Conservation (phyloP, 2,113 vertebrate species). For the Benitochromis conjunctus region DNA sequence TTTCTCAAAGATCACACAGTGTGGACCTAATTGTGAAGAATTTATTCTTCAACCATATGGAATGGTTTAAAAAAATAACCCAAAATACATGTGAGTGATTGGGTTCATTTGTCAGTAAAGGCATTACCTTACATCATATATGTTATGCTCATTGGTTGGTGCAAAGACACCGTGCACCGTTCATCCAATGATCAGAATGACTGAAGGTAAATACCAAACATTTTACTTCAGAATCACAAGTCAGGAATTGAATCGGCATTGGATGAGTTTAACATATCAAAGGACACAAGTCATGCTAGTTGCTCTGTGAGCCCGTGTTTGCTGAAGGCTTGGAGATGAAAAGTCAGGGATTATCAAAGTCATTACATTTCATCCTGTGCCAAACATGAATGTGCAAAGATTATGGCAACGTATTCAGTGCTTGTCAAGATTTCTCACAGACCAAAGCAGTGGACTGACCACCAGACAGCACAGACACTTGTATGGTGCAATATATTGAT, state of each 20-base stretch:
- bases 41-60: neutral
- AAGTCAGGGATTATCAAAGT: neutral
- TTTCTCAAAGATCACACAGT: neutral
- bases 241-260: neutral
- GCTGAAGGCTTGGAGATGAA: neutral
- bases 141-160: neutral
- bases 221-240: neutral
- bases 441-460: neutral
- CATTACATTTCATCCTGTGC: neutral
- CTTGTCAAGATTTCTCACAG: neutral
- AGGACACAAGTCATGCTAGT: neutral
- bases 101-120: neutral
- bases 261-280: neutral
- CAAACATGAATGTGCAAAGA: neutral
- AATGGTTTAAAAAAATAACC: neutral
- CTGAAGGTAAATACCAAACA: neutral
- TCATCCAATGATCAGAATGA: neutral
- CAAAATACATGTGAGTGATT: neutral
- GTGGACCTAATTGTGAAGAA: neutral
- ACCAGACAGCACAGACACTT: neutral
- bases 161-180: rapidly evolving
- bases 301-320: neutral
- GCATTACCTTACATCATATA: neutral
- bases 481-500: neutral
- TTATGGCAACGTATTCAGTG: neutral